Conservation (phyloP, 2,797 vertebrate genomes). For the Cirrhinus mrigala region DNA sequence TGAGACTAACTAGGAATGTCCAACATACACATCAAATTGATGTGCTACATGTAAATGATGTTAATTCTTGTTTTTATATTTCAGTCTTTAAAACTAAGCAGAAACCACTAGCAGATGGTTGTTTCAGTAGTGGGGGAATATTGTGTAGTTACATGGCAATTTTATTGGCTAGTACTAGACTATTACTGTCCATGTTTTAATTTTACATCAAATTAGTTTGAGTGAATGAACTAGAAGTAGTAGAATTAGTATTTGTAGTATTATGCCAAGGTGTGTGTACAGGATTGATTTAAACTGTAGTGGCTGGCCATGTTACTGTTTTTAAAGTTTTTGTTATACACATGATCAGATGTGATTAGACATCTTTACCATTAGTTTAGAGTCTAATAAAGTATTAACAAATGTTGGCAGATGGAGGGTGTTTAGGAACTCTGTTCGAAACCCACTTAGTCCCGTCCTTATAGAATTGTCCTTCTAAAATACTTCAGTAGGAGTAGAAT, state of each 20-base stretch:
- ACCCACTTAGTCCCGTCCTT: background rate
- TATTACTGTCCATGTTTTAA: background rate
- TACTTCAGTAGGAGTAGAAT: too few species aligned
- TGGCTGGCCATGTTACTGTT: background rate
- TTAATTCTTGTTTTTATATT: background rate
- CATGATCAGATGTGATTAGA: background rate
- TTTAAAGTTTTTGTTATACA: background rate
- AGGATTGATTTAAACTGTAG: background rate
- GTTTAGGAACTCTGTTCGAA: background rate
- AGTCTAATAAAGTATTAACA: background rate
- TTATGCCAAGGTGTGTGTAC: too few species aligned
- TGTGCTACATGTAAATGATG: background rate
- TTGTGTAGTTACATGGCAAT: background rate
- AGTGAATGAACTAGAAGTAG: too few species aligned
- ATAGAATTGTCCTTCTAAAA: too few species aligned
- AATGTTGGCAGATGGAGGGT: background rate
- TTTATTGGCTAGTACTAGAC: too few species aligned
- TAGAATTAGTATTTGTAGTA: too few species aligned
- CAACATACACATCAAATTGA: too few species aligned
- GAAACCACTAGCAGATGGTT: too few species aligned
- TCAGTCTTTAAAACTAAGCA: too few species aligned
- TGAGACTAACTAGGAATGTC: too few species aligned
- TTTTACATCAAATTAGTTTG: too few species aligned
- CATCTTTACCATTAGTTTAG: background rate
- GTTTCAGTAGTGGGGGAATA: background rate